phyloP scores from a whole-genome alignment of 1,140 invertebrate genomes.

The Drosophila bocqueti region DNA sequence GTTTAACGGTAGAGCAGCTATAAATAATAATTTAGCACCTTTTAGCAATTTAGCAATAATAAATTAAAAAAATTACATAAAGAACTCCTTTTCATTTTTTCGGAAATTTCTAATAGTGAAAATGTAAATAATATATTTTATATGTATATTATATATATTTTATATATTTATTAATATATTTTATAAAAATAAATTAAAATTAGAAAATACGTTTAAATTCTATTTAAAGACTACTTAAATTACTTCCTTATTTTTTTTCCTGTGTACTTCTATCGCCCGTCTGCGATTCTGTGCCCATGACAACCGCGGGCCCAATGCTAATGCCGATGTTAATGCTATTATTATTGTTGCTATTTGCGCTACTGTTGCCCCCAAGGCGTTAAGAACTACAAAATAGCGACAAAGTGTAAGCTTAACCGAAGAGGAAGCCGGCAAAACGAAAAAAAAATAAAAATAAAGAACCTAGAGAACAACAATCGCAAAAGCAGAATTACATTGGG shows the following conservation, averaged over 20 bases:
- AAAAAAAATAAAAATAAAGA: not conserved
- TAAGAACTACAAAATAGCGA: slow-evolving; percentile 65
- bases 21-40: not conserved
- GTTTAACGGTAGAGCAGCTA: not conserved
- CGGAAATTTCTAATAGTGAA: too few species aligned
- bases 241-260: not conserved
- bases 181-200: not conserved
- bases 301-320: slow-evolving; percentile 46
- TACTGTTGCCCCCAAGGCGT: slow-evolving; percentile 53
- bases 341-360: slow-evolving; percentile 52
- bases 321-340: slow-evolving; percentile 54
- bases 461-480: slow-evolving; percentile 27
- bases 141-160: not conserved
- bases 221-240: not conserved
- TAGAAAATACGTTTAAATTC: not conserved
- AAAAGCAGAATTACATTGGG: slow-evolving; percentile 42
- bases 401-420: slow-evolving; percentile 62
- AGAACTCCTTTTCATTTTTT: not conserved
- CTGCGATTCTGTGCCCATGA: slow-evolving; percentile 40
- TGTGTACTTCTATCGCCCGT: slow-evolving; percentile 15
- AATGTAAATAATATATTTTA: not conserved
- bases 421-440: slow-evolving; percentile 32
- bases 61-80: not conserved
- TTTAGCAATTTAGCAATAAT: not conserved
- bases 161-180: not conserved